Percentiles rank a stretch among this genome's conserved stretches.
Conservation (phyloP, 2,797 vertebrate genomes). For the Megalops cyprinoides region DNA sequence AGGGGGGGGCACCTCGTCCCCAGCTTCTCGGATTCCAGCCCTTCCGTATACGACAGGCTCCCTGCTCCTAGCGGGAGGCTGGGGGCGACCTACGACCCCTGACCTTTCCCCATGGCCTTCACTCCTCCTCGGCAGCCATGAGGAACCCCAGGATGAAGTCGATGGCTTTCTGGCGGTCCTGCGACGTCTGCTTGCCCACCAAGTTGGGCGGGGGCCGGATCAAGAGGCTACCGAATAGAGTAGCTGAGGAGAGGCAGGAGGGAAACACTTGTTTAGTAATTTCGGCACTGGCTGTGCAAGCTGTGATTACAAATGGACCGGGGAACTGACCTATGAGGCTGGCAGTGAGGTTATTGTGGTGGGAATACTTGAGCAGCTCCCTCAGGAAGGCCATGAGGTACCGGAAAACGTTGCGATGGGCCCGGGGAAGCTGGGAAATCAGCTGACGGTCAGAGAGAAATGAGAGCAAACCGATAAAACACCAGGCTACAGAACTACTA, state of each 20-base stretch:
- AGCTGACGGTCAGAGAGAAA: constrained; percentile 70
- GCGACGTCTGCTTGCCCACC: constrained; percentile 76
- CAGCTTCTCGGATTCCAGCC: not conserved
- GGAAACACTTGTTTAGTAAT: no score
- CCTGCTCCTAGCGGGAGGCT: not conserved
- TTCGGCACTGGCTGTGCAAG: no score
- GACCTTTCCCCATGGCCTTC: constrained; percentile 33
- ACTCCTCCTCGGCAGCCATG: constrained; percentile 86
- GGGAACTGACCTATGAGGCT: constrained; percentile 85
- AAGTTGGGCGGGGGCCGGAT: constrained; percentile 91
- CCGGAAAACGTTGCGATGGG: constrained; percentile 92
- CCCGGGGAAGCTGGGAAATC: constrained; percentile 88
- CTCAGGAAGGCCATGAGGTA: constrained; percentile 95
- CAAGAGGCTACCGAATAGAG: constrained; percentile 93
- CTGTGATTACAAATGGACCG: not conserved
- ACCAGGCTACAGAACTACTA: not conserved
- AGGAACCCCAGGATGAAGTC: constrained; percentile 90
- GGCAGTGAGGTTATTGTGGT: constrained; percentile 88
- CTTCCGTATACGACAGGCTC: no score
- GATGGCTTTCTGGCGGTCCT: constrained; percentile 88
- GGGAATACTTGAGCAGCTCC: constrained; percentile 88
- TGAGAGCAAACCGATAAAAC: not conserved
- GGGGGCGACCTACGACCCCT: not conserved
- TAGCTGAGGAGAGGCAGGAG: constrained; percentile 68
- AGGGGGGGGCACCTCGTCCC: not conserved